Base-by-base conservation (phyloP, 2,797 vertebrate species). In the Lutjanus campechanus region DNA sequence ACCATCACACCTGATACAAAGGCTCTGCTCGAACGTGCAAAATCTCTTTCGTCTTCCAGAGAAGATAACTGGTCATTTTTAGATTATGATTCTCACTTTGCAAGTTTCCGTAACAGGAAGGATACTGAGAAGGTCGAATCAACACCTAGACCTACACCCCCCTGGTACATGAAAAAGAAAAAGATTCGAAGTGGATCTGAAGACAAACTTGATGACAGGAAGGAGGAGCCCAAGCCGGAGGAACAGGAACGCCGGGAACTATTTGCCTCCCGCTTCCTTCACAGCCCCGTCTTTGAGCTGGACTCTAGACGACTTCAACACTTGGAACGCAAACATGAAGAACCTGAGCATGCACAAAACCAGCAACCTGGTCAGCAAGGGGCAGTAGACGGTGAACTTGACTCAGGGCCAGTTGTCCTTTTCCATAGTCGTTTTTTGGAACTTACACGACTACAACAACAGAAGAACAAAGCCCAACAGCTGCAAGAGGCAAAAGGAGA, bases 31-130 rank as follows among this genome's bases (percentile, higher is more conserved):
- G 98, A 99, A 90, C 96, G 98, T 85, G 98, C 98, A 68, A 99
- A 99, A 86, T 99, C 98, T 3, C 96, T 99, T 1, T 99, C 98
- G 11, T 99, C 97, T 0, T 99, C 98, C 54, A 95, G 98, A 89
- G 98, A 99, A 87, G 98, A 99, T 83, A 99, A 99, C 76, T 99
- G 98, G 98, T 99, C 98, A 76, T 99, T 99, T 92, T 95, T 99
- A 46, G 98, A 98, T 19, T 97, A 97, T 88, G 98, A 99, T 91
- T 96, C 98, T 11, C 95, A 98, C 66, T 98, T 99, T 95, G 97
- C 97, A 67, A 97, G 96, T 94, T 97, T 99, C 9, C 96, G 97
- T 66, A 98, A 95, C 90, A 97, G 96, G 81, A 99, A 99, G 92
- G 98, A 99, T 90, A 98, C 97, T 55, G 98, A 99, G 81, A 99